These are phyloP conservation scores for Acholoe squamosa DNA, from an alignment of 2,888 invertebrate genomes.

Conservation along the genomic window DNA sequence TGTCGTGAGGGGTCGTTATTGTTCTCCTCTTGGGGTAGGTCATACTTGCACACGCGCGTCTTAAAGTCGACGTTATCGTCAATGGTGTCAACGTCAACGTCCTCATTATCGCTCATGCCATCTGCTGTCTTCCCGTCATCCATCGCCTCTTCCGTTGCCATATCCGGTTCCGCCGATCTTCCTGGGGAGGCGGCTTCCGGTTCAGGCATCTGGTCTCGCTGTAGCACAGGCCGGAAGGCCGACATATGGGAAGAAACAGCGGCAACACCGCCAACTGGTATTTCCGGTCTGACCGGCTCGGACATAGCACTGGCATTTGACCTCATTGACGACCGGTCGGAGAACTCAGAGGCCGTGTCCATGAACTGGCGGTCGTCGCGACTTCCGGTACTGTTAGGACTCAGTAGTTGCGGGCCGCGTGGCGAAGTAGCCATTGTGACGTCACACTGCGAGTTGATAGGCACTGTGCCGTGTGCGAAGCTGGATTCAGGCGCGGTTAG, in stretches of 20 bases:
- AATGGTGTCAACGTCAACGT: slow-evolving; percentile 63
- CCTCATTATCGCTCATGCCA: slow-evolving; percentile 36
- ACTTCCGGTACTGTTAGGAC: slow-evolving; percentile 49
- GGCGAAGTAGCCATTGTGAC: slow-evolving; percentile 22
- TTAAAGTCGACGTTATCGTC: slow-evolving; percentile 60
- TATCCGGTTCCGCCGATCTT: slow-evolving; percentile 28
- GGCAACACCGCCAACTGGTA: background rate
- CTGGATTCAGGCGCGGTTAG: slow-evolving; percentile 62
- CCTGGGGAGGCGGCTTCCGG: background rate
- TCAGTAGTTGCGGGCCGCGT: slow-evolving; percentile 42
- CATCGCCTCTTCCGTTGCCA: background rate
- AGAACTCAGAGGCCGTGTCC: slow-evolving; percentile 44
- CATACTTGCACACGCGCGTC: slow-evolving; percentile 47
- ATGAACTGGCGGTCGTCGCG: slow-evolving; percentile 35
- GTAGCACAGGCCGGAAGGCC: slow-evolving; percentile 57
- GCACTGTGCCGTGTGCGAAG: slow-evolving; percentile 46
- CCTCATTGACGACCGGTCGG: slow-evolving; percentile 50
- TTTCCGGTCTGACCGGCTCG: slow-evolving; percentile 6
- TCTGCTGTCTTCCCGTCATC: background rate
- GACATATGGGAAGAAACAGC: slow-evolving; percentile 43
- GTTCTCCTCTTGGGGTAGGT: slow-evolving; percentile 54
- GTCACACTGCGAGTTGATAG: slow-evolving; percentile 42
- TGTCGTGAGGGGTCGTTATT: slow-evolving; percentile 47
- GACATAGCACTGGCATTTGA: slow-evolving; percentile 51
- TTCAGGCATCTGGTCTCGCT: slow-evolving; percentile 1